Evolutionary conservation across 1,140 invertebrate genomes (phyloP), one percentile per base, ranked within the genome.

Genomic region (Zaprionus nigranus): DNA sequence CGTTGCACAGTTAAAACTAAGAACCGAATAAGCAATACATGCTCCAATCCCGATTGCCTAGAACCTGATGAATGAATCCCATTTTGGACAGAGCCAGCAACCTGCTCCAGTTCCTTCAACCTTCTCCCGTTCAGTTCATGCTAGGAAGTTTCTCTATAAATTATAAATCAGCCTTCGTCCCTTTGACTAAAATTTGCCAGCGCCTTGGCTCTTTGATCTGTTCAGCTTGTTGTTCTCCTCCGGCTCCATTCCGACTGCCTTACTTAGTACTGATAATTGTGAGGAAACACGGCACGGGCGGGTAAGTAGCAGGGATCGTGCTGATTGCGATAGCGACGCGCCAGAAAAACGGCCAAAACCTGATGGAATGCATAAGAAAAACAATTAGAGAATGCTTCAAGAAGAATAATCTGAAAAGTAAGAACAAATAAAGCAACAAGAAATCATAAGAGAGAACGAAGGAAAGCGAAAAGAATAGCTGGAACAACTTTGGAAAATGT

Each of bases 341-440:
- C 95, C 90, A 96, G 93, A 92, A 96, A 95, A 80, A 96, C 95
- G 91, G 96, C 96, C 87, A 96, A 94, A 82, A 97, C 94, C 96
- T 96, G 93, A 11, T 28, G 43, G 11, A 72, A 66, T 59, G 51
- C 7, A 12, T 12, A n/a, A 13, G 56, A 67, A 53, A 34, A n/a
- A 54, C 38, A 1, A 38, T 30, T 38, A 57, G 2, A 36, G 56
- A 62, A 24, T 15, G n/a, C 1, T 54, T 53, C 1, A 38, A 43
- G 17, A 56, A 5, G 13, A 15, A 3, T 9, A 11, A 30, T 68
- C 28, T 34, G 30, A 3, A 46, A 46, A 15, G 9, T 28, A 17
- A 34, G 2, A 69, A 40, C 7, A 30, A 15, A 24, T 20, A 58
- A 36, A 51, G 36, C 3, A 30, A 9, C 30, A 36, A 24, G 17